Evolutionary conservation across 2,797 vertebrate species (phyloP).

Genomic region (Alfaro cultratus): DNA sequence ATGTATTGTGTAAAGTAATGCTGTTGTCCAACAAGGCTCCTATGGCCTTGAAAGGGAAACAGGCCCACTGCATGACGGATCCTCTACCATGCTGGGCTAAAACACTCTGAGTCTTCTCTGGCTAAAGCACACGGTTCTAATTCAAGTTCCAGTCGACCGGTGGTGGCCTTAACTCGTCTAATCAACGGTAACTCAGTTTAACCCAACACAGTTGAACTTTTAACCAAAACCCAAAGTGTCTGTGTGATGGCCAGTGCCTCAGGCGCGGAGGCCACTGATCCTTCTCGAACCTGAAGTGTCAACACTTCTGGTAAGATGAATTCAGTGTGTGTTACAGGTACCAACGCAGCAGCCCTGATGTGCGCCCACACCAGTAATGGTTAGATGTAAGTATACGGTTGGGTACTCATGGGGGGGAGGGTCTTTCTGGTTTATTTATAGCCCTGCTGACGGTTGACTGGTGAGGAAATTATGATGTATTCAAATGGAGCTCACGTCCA

Average conservation of each 20-base stretch:
- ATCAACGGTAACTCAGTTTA: neutral
- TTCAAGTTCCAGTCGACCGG: neutral
- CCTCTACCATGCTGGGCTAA: neutral
- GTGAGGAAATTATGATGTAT: neutral
- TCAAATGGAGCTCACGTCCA: neutral
- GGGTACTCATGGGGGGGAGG: neutral
- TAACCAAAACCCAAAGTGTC: neutral
- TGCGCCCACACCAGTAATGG: neutral
- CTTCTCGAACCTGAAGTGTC: neutral
- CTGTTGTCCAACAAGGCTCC: neutral
- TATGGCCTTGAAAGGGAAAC: neutral
- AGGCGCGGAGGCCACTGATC: too few relatives aligned
- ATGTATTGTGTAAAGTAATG: neutral
- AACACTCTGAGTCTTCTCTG: too few relatives aligned
- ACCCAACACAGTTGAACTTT: neutral
- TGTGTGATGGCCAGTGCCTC: neutral
- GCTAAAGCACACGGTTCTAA: neutral
- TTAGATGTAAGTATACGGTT: neutral
- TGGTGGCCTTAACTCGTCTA: neutral
- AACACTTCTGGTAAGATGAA: neutral
- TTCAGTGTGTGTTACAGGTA: neutral
- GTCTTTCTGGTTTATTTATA: neutral
- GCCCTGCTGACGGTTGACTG: neutral
- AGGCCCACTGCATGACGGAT: neutral
- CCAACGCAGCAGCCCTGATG: neutral